Base-by-base conservation (phyloP, 2,888 invertebrate species). In the Pecten maximus region DNA sequence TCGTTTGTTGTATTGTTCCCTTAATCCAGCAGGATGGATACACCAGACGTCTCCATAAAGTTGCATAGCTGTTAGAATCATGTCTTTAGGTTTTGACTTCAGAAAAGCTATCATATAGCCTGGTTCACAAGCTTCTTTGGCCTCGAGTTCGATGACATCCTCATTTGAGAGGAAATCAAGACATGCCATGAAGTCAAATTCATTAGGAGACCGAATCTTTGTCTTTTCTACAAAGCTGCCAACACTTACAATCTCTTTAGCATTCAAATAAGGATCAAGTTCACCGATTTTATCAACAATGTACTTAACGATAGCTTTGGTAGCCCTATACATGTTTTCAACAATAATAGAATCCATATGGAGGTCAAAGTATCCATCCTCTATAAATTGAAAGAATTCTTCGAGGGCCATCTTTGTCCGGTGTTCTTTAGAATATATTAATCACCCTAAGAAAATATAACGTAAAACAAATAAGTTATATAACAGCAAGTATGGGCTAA, bases 231-330 rank as follows among this genome's bases (percentile, higher is more conserved):
- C 23, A 88, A 88, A 40, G 8, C 40, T 40, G 10, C 44, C 40
- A 15, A 88, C 28, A 40, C 40, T 54, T n/a, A 40, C 19, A 1
- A 40, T 88, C 23, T 88, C 40, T 2, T 40, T n/a, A 10, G 40
- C 88, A 1, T 19, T 88, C 1, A 88, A 19, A 40, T 3, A 40
- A 40, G 88, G 40, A 88, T 88, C 88, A 40, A 88, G 88, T 28
- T 40, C 88, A 88, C 88, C 88, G n/a, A 88, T 88, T 28, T 44
- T 40, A 40, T 40, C 28, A 2, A 88, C 28, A 16, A 88, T n/a
- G 28, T 88, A 23, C 16, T 23, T 16, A 28, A 88, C 88, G 16
- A 88, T 88, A 40, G 40, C 88, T 23, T 12, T 19, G 40, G 88
- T 40, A 40, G 88, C 88, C 28, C 28, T 40, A n/a, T 88, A 44